A percentile compares a stretch with the other conserved stretches of the same genome.
These are phyloP conservation scores for Falco columbarius DNA, from an alignment of 2,797 vertebrate species.

Conservation along the genomic window DNA sequence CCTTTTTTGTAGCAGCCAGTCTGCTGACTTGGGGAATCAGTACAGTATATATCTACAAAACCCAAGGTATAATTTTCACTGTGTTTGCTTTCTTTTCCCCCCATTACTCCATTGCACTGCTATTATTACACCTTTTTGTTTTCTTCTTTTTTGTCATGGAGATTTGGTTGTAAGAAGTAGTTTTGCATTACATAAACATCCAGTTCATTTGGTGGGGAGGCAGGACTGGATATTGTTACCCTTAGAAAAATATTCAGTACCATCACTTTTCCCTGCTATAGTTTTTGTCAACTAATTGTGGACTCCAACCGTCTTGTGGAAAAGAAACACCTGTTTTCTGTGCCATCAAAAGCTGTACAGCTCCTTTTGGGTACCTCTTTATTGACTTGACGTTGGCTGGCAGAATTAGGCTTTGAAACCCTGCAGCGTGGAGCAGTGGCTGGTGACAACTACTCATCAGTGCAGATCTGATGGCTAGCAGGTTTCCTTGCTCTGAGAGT, in stretches of 20 bases:
- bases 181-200: not conserved
- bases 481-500: not conserved
- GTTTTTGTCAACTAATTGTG: not conserved
- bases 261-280: not conserved
- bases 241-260: not conserved
- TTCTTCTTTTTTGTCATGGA: not conserved
- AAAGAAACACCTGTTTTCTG: slow-evolving; percentile 34
- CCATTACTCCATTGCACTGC: slow-evolving; percentile 49
- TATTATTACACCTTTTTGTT: slow-evolving; percentile 43
- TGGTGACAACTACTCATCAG: not conserved
- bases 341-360: not conserved
- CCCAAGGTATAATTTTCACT: not conserved
- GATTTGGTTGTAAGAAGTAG: slow-evolving; percentile 13
- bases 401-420: not conserved
- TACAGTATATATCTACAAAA: not conserved
- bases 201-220: not conserved
- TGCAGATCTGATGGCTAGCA: not conserved
- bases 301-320: not conserved
- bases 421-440: not conserved
- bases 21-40: not conserved
- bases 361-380: not conserved
- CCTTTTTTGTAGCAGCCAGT: slow-evolving; percentile 45
- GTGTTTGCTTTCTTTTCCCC: not conserved
- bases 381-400: not conserved
- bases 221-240: not conserved